These are phyloP conservation scores for Syngnathus acus DNA, from an alignment of 2,797 vertebrate genomes.

Conservation along the genomic window DNA sequence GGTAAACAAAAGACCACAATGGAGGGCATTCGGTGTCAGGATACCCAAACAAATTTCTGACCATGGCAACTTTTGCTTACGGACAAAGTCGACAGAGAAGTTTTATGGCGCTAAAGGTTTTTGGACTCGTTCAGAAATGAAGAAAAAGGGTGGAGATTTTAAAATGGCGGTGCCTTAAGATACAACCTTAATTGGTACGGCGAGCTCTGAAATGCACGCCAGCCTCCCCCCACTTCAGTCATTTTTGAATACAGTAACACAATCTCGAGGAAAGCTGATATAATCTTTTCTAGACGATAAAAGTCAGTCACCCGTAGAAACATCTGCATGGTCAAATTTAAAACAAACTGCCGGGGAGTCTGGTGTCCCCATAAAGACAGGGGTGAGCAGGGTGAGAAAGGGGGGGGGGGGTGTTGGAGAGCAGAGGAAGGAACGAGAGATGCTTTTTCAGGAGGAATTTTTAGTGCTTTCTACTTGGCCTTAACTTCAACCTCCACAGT, in stretches of 20 bases:
- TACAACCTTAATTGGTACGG: background rate
- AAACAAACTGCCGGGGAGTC: constrained; percentile 96
- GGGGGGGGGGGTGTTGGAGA: constrained; percentile 8
- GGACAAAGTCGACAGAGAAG: background rate
- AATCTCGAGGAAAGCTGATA: constrained; percentile 97
- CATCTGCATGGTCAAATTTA: constrained; percentile 96
- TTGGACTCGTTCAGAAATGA: background rate
- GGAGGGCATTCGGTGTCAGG: background rate
- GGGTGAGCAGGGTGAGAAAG: constrained; percentile 29
- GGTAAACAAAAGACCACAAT: background rate
- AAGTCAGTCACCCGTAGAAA: constrained; percentile 96
- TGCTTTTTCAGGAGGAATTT: constrained; percentile 28
- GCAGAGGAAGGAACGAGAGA: constrained; percentile 15
- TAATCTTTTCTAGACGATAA: constrained; percentile 99
- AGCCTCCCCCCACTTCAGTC: constrained; percentile 33
- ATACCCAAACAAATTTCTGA: background rate
- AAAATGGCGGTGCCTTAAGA: background rate
- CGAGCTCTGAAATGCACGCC: too few species aligned
- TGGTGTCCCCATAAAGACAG: constrained; percentile 86
- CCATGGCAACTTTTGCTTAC: background rate
- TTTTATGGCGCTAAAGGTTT: background rate
- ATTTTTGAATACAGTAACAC: constrained; percentile 94
- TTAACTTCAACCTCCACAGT: constrained; percentile 38
- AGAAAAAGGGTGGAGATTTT: background rate
- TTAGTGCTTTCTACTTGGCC: constrained; percentile 57